Evolutionary conservation across 2,888 invertebrate species (phyloP).

Genomic region (Nephrotoma guestfalica): DNA sequence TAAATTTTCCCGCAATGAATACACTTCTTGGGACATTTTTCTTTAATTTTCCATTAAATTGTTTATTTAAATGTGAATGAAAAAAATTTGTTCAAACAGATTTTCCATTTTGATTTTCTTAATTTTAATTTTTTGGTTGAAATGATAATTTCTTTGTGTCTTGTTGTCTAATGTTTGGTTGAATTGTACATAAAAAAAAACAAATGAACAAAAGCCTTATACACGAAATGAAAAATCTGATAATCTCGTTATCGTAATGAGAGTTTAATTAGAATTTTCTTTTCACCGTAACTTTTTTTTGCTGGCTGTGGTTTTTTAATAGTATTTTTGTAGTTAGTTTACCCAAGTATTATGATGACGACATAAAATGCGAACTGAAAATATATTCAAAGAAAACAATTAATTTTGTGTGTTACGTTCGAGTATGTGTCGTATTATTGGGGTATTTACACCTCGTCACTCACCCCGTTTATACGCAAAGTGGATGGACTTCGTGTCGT

Average conservation of each 20-base stretch:
- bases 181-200: background rate
- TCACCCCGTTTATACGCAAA: background rate
- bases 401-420: background rate
- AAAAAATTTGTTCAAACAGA: background rate
- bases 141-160: background rate
- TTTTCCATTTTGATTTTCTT: background rate
- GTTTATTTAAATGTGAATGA: background rate
- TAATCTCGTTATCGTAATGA: constrained; percentile 3
- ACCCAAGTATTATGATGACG: background rate
- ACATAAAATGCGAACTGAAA: background rate
- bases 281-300: background rate
- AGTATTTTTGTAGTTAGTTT: background rate
- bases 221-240: background rate
- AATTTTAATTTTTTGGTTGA: background rate
- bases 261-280: constrained; percentile 2
- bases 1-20: background rate
- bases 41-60: background rate
- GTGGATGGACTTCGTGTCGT: constrained; percentile 1
- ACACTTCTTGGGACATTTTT: background rate
- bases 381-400: background rate
- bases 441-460: background rate
- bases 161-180: background rate
- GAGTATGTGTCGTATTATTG: background rate
- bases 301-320: background rate
- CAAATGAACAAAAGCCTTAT: background rate